These are phyloP conservation scores for Pseudoatta argentina DNA, from an alignment of 1,140 invertebrate genomes.

Conservation along the genomic window DNA sequence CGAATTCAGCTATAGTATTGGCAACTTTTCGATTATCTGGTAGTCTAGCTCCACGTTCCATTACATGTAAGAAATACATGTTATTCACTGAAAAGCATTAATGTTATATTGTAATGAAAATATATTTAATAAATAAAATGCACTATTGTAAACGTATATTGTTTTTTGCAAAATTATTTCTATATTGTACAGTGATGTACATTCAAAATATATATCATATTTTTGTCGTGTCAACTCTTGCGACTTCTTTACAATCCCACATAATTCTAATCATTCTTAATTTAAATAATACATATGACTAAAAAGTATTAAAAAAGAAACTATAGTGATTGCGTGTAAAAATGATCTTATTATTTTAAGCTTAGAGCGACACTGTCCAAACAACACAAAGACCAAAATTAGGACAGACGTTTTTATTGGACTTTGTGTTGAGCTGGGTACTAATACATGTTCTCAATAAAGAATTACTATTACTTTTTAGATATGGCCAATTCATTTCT, in stretches of 20 bases:
- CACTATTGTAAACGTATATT: conserved; percentile 14
- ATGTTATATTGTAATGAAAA: conserved; percentile 69
- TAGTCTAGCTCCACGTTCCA: conserved; percentile 26
- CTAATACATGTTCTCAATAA: background rate
- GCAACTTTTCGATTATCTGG: conserved; percentile 28
- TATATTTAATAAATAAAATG: conserved; percentile 71
- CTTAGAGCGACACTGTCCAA: background rate
- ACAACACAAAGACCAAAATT: too few species aligned
- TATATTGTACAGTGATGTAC: background rate
- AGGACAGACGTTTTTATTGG: too few species aligned
- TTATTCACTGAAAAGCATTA: conserved; percentile 52
- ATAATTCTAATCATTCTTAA: background rate
- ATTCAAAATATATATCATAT: background rate
- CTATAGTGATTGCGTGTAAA: background rate
- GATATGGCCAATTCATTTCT: conserved; percentile 79
- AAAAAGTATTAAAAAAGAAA: background rate
- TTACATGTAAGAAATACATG: conserved; percentile 34
- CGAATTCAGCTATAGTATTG: conserved; percentile 20
- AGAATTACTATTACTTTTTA: conserved; percentile 70
- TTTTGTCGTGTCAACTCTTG: background rate
- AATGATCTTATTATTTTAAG: background rate
- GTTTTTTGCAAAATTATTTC: conserved; percentile 39
- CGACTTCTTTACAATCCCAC: background rate
- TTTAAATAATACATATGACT: background rate
- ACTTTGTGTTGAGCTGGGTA: background rate